These are phyloP conservation scores for Tympanoctomys barrerae DNA, from an alignment of 2,797 vertebrate genomes.

Conservation along the genomic window DNA sequence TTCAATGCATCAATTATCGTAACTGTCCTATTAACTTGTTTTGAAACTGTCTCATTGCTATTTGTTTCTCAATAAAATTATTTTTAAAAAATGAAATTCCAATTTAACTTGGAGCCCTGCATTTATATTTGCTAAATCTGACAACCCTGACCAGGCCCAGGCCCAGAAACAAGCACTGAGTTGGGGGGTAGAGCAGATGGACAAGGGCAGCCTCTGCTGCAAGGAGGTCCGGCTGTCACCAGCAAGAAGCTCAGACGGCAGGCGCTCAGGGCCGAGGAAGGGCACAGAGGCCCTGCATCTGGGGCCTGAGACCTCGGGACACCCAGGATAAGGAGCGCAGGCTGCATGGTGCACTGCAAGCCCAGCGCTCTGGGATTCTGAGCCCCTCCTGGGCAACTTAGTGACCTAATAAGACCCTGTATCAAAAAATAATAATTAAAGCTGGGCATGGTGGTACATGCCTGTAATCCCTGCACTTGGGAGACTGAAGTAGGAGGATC, in stretches of 20 bases:
- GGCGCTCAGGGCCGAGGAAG: too few relatives aligned
- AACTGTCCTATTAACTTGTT: too few relatives aligned
- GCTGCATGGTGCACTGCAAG: fast-evolving
- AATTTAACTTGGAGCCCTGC: not conserved
- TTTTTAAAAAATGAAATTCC: not conserved
- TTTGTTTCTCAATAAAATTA: too few relatives aligned
- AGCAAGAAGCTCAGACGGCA: too few relatives aligned
- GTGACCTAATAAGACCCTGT: not conserved
- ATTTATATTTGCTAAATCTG: conserved; percentile 12
- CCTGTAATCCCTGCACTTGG: too few relatives aligned
- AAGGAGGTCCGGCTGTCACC: too few relatives aligned
- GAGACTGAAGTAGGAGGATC: too few relatives aligned
- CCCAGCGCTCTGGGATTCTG: not conserved
- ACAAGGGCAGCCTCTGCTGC: not conserved
- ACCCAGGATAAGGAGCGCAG: not conserved
- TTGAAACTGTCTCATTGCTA: too few relatives aligned
- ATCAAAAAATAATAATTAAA: not conserved
- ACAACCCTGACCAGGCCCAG: not conserved
- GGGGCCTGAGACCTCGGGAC: not conserved
- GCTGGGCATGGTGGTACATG: too few relatives aligned
- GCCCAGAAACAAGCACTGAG: not conserved
- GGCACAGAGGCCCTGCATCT: not conserved
- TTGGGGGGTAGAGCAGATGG: not conserved
- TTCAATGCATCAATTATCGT: too few relatives aligned
- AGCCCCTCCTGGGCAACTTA: not conserved